phyloP scores from a whole-genome alignment of 2,888 invertebrate genomes.

The Mongoloraphidia duomilia region DNA sequence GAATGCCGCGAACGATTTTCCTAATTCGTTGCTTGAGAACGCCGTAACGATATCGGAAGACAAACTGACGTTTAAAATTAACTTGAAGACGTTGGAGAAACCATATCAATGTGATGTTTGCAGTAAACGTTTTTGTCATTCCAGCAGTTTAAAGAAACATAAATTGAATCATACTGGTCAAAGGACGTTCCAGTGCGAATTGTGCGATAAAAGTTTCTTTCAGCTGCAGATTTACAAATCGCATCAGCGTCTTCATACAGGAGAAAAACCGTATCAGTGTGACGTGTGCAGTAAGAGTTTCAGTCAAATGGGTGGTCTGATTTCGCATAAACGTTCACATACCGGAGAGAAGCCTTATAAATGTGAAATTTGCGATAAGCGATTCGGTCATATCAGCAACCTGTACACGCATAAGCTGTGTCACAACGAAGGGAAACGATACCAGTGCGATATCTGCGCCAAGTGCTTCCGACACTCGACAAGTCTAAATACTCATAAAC shows the following conservation, averaged over 20 bases:
- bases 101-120: conserved; percentile 36
- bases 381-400: conserved; percentile 29
- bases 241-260: too few relatives aligned
- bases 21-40: too few relatives aligned
- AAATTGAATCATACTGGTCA: conserved; percentile 26
- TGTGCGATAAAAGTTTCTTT: conserved; percentile 27
- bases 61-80: too few relatives aligned
- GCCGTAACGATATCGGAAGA: too few relatives aligned
- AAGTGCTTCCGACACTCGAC: conserved; percentile 29
- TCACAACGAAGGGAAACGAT: conserved; percentile 28
- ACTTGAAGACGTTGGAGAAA: conserved; percentile 14
- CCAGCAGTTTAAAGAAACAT: conserved; percentile 38
- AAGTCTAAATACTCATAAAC: conserved; percentile 28
- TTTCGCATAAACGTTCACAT: conserved; percentile 23
- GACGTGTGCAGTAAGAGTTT: too few relatives aligned
- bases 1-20: too few relatives aligned
- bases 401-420: conserved; percentile 27
- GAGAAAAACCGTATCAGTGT: too few relatives aligned
- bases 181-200: conserved; percentile 27
- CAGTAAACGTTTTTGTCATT: conserved; percentile 40
- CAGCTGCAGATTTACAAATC: conserved; percentile 20
- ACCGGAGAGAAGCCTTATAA: conserved; percentile 22
- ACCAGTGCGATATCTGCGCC: conserved; percentile 25
- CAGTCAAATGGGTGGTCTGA: conserved; percentile 25
- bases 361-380: conserved; percentile 28